Conservation (phyloP, 2,113 vertebrate genomes). For the Merops nubicus region DNA sequence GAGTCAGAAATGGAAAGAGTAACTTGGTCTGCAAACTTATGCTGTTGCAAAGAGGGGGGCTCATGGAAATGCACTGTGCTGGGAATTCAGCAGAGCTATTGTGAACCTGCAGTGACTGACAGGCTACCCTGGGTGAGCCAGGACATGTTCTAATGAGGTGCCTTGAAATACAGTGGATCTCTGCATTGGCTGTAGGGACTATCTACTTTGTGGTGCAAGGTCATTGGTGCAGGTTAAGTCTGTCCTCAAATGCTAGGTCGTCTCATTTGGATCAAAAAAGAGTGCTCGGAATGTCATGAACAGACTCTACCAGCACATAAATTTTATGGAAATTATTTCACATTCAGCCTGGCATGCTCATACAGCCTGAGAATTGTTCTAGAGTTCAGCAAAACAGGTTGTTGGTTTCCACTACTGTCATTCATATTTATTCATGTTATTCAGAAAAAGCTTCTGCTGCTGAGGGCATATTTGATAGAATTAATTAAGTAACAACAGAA, state of each 20-base stretch:
- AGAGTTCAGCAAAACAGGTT: not conserved
- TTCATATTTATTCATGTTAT: not conserved
- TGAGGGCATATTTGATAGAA: not conserved
- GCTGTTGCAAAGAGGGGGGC: not conserved
- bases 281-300: not conserved
- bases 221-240: not conserved
- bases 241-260: not conserved
- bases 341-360: not conserved
- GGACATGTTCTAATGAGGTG: not conserved
- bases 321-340: not conserved
- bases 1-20: not conserved
- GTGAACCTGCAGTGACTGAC: not conserved
- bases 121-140: not conserved
- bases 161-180: not conserved
- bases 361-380: not conserved
- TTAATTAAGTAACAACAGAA: not conserved
- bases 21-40: not conserved
- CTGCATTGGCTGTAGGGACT: not conserved
- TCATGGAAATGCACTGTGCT: not conserved
- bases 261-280: not conserved
- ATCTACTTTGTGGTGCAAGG: fast-evolving
- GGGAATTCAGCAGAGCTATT: not conserved
- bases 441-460: not conserved
- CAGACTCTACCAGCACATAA: not conserved
- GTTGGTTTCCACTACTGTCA: not conserved